Evolutionary conservation across 2,888 invertebrate genomes (phyloP), one percentile per base, ranked within the genome.

Genomic region (Nomada ruficornis): DNA sequence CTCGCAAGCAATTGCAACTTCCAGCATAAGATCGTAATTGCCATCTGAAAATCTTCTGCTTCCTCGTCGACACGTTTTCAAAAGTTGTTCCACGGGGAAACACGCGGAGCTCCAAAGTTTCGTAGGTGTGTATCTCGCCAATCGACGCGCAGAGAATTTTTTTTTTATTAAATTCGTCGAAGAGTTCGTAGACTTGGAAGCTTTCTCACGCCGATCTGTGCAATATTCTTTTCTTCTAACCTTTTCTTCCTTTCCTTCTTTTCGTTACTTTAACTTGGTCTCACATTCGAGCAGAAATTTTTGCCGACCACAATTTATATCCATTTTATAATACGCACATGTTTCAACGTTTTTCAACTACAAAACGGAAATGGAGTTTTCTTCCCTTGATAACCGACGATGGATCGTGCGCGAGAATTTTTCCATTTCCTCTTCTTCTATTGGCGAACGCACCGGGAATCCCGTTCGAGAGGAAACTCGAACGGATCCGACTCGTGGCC

Each of bases 1-100:
- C 77, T 80, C 72, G 64, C 68, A 44, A 47, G 20, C 77, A 44
- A 64, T 64, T 20, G 68, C 81, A 60, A 76, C 47, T 15, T 55
- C 55, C 36, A 44, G 20, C 50, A 54, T 29, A 20, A 42, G 42
- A 15, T 82, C 44, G 59, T 69, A 59, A 72, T 82, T 77, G 47
- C 65, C 52, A 50, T 57, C 57, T 26, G 76, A 57, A 57, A 63
- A 23, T 23, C 44, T n/a, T 23, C 47, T 18, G 36, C 36, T 36
- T 36, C n/a, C 62, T 29, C 36, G 44, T 29, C 18, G 26, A 29
- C 47, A 26, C 36, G 63, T n/a, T 76, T 50, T 26, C 62, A 44
- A 44, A 54, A 54, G 11, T 26, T n/a, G 72, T 13, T 54, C 29
- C 9, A n/a, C 36, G 15, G 13, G 5, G 36, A 36, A n/a, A 15